Evolutionary conservation across 2,113 vertebrate species (phyloP).

Genomic region (Trematocara nigrifrons): DNA sequence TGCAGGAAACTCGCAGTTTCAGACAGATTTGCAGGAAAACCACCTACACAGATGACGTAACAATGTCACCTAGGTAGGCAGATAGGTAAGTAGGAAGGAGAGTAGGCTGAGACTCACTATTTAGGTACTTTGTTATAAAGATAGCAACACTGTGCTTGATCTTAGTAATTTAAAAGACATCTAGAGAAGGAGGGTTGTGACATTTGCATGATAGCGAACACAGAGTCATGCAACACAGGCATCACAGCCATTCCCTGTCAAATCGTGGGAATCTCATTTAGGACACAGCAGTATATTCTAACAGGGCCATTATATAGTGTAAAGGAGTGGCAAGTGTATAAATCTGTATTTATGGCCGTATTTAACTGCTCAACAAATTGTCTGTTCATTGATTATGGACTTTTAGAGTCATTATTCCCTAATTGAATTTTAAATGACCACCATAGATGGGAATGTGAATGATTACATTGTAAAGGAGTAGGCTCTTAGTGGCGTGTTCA

Average conservation of each 20-base stretch:
- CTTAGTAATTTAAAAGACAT: neutral
- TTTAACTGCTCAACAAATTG: conserved; percentile 52
- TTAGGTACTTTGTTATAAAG: conserved; percentile 13
- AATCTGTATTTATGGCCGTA: conserved; percentile 38
- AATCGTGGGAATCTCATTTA: conserved; percentile 6
- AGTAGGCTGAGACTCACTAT: conserved; percentile 15
- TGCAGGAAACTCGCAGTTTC: conserved; percentile 10
- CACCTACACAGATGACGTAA: conserved; percentile 56
- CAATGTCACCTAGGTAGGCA: conserved; percentile 6
- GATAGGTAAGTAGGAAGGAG: conserved; percentile 31
- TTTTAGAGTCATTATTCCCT: conserved; percentile 43
- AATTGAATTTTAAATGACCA: conserved; percentile 63
- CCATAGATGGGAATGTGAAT: conserved; percentile 20
- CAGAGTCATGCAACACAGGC: neutral
- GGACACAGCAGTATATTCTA: neutral
- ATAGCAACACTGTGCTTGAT: conserved; percentile 1
- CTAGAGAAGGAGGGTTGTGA: neutral
- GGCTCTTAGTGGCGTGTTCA: neutral
- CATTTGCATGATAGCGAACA: neutral
- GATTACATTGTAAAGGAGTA: conserved; percentile 27
- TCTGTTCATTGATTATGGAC: conserved; percentile 51
- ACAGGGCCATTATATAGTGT: conserved; percentile 2
- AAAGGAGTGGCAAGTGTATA: conserved; percentile 10
- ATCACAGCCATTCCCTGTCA: conserved; percentile 3
- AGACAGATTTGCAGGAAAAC: conserved; percentile 33